Base-by-base conservation (phyloP, 2,888 invertebrate genomes). In the Dryobotodes eremita region DNA sequence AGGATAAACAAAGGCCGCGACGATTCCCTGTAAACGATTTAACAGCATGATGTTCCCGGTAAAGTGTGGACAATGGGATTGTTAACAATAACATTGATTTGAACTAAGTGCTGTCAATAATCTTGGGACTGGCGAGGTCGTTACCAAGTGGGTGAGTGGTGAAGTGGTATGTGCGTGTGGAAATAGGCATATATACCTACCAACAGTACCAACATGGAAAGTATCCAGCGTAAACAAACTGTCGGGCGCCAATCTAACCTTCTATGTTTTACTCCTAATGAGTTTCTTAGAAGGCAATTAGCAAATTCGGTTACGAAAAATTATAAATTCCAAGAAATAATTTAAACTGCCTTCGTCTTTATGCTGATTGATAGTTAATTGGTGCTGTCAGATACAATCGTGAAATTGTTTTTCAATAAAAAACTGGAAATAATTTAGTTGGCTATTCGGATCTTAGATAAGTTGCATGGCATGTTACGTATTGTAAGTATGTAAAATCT, bases 21-120 rank as follows among this genome's bases (percentile, higher is more conserved):
- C 87, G 87, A 89, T 95, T 95, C 95, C 93, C 90, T 91, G 95
- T 93, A 95, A 90, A 88, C 91, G 91, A 91, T 93, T 94, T 93
- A 92, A 92, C 90, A 90, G 90, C 90, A 79, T 87, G 83, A 84
- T 86, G 85, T 91, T 93, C 92, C 94, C 91, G 92, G 94, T 94
- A 95, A 92, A 89, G 86, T 86, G 89, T 80, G 90, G 92, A 95
- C 95, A 95, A 95, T 95, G 93, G 91, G 89, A 94, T 95, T 95
- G 94, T 92, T 88, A 83, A 88, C 89, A 88, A 88, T 89, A 89
- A 89, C 85, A 81, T 81, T 88, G 88, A 89, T 89, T 89, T 88
- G 83, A 79, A 83, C 77, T 85, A 86, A 88, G 89, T 82, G 82
- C 69, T 75, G 82, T 77, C 75, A 77, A 83, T 77, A 73, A 64